These are phyloP conservation scores for Pteropus rufus DNA, from an alignment of 2,797 vertebrate species.

Conservation along the genomic window DNA sequence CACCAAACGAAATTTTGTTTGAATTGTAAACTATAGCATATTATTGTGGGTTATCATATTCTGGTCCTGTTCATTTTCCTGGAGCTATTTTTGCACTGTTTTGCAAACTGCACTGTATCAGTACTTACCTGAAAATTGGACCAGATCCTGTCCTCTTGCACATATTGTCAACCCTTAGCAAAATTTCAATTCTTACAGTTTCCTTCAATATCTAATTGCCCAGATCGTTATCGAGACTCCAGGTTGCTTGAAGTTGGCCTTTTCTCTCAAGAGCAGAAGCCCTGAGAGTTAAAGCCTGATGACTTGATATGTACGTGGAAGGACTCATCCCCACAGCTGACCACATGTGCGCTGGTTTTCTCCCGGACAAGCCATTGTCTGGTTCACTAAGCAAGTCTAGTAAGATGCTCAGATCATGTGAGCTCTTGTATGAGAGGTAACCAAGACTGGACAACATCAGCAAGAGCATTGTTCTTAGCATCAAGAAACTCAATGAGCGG, in stretches of 20 bases:
- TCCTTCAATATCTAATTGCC: neutral
- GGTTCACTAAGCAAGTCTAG: neutral
- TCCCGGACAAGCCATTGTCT: neutral
- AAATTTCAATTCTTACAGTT: neutral
- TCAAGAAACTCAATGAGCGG: neutral
- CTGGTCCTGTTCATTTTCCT: neutral
- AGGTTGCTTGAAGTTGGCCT: neutral
- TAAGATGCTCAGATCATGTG: neutral
- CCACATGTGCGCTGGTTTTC: neutral
- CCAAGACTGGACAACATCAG: neutral
- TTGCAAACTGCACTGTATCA: neutral
- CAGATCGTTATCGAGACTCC: neutral
- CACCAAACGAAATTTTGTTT: neutral
- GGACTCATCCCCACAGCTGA: neutral
- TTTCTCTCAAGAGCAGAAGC: neutral
- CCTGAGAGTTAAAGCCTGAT: neutral
- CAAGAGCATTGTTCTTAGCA: neutral
- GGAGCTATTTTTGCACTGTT: neutral
- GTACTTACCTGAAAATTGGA: neutral
- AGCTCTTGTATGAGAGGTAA: neutral
- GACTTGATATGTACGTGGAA: neutral
- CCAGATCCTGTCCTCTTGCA: neutral
- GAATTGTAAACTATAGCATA: neutral
- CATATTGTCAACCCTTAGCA: neutral
- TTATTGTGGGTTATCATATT: neutral